Conservation (phyloP, 2,797 vertebrate genomes). For the Acomys russatus region DNA sequence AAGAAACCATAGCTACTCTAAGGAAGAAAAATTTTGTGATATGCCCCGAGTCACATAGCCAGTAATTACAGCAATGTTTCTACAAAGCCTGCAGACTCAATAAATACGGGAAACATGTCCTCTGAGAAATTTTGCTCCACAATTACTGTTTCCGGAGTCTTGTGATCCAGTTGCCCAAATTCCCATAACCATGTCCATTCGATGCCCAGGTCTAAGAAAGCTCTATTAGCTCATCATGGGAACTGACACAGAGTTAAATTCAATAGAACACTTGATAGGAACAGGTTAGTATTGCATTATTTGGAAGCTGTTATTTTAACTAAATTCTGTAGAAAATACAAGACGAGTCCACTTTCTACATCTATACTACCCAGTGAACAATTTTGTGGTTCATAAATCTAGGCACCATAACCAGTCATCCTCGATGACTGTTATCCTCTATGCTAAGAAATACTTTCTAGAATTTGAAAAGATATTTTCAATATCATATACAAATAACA, state of each 20-base stretch:
- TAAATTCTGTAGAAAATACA: slow-evolving; percentile 49
- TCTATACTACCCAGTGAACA: neutral
- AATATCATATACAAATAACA: neutral
- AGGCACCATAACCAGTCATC: neutral
- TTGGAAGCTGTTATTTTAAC: neutral
- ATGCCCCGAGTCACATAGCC: neutral
- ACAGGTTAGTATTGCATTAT: neutral
- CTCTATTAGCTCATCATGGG: neutral
- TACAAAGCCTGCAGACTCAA: neutral
- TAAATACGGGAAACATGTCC: neutral
- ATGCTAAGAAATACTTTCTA: neutral
- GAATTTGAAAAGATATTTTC: neutral
- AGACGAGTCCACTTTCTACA: neutral
- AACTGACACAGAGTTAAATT: neutral
- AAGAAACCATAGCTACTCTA: neutral
- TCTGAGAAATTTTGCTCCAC: neutral
- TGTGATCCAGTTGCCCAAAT: neutral
- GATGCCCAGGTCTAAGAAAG: neutral
- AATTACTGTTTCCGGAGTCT: neutral
- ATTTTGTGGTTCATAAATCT: neutral
- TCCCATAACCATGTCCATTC: neutral
- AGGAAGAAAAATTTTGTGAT: neutral
- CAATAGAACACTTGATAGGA: neutral
- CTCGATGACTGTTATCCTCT: neutral
- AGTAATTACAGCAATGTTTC: neutral